Evolutionary conservation across 1,140 invertebrate genomes (phyloP).

Genomic region (Dendroctonus valens): DNA sequence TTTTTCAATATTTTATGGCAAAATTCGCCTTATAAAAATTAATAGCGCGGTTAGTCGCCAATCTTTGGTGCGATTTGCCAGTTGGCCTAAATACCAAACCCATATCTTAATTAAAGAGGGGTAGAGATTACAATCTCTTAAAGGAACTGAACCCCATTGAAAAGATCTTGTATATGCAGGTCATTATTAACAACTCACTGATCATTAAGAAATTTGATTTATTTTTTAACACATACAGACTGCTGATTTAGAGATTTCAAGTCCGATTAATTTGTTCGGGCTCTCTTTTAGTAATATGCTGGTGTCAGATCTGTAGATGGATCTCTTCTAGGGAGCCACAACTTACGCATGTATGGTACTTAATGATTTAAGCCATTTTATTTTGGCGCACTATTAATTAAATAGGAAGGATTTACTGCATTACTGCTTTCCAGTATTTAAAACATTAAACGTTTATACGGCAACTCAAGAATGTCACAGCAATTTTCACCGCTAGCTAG

Average conservation of each 20-base stretch:
- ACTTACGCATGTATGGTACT: no score
- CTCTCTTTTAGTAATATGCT: conserved; percentile 5
- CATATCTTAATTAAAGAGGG: conserved; percentile 15
- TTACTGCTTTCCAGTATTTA: no score
- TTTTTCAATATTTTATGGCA: no score
- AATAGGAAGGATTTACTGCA: no score
- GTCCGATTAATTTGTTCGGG: conserved; percentile 10
- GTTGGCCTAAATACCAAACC: neutral
- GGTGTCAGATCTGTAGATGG: neutral
- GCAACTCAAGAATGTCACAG: neutral
- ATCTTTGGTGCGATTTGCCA: neutral
- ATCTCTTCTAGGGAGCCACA: no score
- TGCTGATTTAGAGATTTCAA: conserved; percentile 10
- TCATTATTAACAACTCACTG: conserved; percentile 25
- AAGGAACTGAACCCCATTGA: conserved; percentile 17
- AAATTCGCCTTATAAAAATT: no score
- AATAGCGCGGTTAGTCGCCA: no score
- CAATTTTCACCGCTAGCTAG: neutral
- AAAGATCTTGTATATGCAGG: conserved; percentile 19
- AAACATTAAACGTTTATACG: neutral
- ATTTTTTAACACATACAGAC: conserved; percentile 20
- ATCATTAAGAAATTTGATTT: conserved; percentile 28
- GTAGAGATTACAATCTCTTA: conserved; percentile 9
- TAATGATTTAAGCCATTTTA: no score
- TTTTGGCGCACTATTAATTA: no score